Evolutionary conservation across 2,888 invertebrate genomes (phyloP).

Genomic region (Lithosia quadra): DNA sequence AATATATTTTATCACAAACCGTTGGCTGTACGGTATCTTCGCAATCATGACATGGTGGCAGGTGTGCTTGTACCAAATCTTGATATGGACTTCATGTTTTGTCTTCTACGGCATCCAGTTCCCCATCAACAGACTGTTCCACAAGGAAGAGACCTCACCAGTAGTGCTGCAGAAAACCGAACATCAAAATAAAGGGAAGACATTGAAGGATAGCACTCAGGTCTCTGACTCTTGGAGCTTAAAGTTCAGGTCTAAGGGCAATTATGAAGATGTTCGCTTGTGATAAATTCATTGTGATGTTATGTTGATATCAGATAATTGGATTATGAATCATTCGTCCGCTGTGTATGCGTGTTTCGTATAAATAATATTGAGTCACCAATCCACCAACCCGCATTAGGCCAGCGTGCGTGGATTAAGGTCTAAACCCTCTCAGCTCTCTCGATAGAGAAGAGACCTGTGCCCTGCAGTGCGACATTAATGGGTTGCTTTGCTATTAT

Average conservation of each 20-base stretch:
- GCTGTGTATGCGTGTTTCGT: too few relatives aligned
- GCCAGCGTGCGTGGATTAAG: too few relatives aligned
- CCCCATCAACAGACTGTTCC: slow-evolving; percentile 75
- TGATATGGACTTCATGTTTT: slow-evolving; percentile 70
- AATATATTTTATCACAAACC: slow-evolving; percentile 76
- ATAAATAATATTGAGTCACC: too few relatives aligned
- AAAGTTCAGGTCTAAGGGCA: slow-evolving; percentile 58
- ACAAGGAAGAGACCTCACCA: slow-evolving; percentile 49
- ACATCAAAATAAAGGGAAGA: slow-evolving; percentile 24
- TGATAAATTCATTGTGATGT: slow-evolving; percentile 46
- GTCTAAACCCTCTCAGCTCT: too few relatives aligned
- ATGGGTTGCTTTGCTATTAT: too few relatives aligned
- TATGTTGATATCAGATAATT: neutral
- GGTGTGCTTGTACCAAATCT: slow-evolving; percentile 72
- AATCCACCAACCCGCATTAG: too few relatives aligned
- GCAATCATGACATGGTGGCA: slow-evolving; percentile 85
- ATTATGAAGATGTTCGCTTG: slow-evolving; percentile 70
- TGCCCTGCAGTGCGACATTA: too few relatives aligned
- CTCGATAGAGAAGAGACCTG: too few relatives aligned
- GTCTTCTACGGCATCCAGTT: slow-evolving; percentile 75
- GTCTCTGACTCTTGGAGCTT: slow-evolving; percentile 27
- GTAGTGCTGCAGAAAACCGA: slow-evolving; percentile 6
- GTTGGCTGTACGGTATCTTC: slow-evolving; percentile 85
- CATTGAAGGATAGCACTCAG: neutral
- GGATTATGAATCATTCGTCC: neutral